These are phyloP conservation scores for Trichogramma pretiosum DNA, from an alignment of 1,140 invertebrate genomes.

Conservation along the genomic window DNA sequence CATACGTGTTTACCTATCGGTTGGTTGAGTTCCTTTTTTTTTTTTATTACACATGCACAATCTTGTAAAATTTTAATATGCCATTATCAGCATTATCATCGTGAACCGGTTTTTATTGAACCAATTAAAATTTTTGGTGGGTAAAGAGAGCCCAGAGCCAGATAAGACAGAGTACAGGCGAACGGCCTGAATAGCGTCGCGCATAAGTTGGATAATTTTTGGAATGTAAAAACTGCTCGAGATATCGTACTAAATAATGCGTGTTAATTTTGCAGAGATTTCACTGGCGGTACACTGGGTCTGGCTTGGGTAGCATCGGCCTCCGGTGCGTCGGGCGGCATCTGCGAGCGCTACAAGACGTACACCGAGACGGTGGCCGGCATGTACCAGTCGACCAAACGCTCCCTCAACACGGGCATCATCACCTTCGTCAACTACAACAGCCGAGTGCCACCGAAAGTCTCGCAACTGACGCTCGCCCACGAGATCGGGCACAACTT, in stretches of 20 bases:
- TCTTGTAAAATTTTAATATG: no score
- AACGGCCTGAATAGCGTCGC: no score
- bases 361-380: slow-evolving; percentile 92
- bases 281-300: slow-evolving; percentile 91
- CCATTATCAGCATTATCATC: no score
- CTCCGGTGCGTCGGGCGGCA: slow-evolving; percentile 91
- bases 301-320: slow-evolving; percentile 97
- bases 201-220: no score
- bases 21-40: no score
- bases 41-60: no score
- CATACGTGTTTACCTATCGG: slow-evolving; percentile 95
- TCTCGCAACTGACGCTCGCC: slow-evolving; percentile 94
- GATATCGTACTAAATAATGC: no score
- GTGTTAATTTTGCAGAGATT: slow-evolving; percentile 57
- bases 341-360: slow-evolving; percentile 96
- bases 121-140: no score
- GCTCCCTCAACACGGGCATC: slow-evolving; percentile 96
- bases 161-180: no score
- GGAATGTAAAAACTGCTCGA: no score
- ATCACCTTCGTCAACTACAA: slow-evolving; percentile 99
- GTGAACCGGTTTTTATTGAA: no score
- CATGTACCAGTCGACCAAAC: slow-evolving; percentile 84
- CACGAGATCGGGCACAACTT: slow-evolving; percentile 99
- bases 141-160: no score
- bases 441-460: slow-evolving; percentile 88